Evolutionary conservation across 2,113 vertebrate species (phyloP), one percentile per base, ranked within the genome.

Genomic region (Monopterus albus): DNA sequence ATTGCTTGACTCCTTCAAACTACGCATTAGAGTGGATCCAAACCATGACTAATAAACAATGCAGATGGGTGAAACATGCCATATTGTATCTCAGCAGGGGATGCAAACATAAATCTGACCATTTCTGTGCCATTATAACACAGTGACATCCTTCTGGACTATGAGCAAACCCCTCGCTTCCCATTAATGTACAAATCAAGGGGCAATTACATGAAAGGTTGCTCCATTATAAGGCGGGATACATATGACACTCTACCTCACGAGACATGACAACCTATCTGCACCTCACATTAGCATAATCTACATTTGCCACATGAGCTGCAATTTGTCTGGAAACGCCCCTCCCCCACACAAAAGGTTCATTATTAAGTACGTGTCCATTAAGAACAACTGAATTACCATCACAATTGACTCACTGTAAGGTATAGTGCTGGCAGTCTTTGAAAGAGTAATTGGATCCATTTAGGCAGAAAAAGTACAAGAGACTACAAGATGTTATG

Each of bases 341-440:
- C 78, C 79, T 49, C 78, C 79, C 49, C 67, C n/a, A n/a, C n/a
- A n/a, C n/a, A n/a, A n/a, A n/a, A 73, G 83, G 79, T 91, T 92
- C 85, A 91, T 93, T 89, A 92, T 81, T 81, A 83, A 65, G 79
- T 86, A 84, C 28, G 76, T 62, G 80, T 87, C 87, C 78, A 92
- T 92, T 92, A 93, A 85, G 89, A 87, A 85, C 85, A 85, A 89
- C 78, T 42, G 79, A 85, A 93, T 93, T 93, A 89, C 61, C 90
- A 92, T 93, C 85, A 88, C 78, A 90, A 89, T 88, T 82, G 88
- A 84, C 79, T 79, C 57, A 65, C 77, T 71, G 79, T 82, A 78
- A 80, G 73, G 74, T 76, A 80, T 70, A 50, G 76, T 57, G 73
- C 63, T 83, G 75, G 79, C 75, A 78, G 79, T 76, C 69, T 89